Evolutionary conservation across 2,797 vertebrate species (phyloP), one percentile per base, ranked within the genome.

Genomic region (Darevskia mixta): DNA sequence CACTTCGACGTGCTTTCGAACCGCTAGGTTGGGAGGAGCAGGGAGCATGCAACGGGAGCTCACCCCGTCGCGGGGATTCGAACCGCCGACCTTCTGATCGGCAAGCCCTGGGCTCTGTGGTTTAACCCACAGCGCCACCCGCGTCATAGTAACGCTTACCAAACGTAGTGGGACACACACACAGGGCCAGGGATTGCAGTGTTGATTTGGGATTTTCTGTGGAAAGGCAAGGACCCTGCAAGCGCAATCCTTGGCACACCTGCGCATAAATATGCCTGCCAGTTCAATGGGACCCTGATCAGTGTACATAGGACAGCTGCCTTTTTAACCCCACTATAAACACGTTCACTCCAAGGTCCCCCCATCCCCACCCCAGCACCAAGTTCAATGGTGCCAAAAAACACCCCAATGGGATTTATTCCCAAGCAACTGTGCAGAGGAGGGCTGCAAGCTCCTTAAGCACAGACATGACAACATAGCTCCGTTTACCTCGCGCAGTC

Each of bases 401-500:
- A 4, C 45, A 55, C 49, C 49, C n/a, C 15, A 32, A 72, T 32
- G 5, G 38, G 27, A 15, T 38, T 25, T 35, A 10, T 18, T 83
- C 43, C 67, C 29, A 66, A 83, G 43, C 1, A n/a, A 15, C 20
- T 13, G 17, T 49, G 3, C 45, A 32, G 61, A n/a, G 45, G 27
- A 72, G 58, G 23, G 29, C 4, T 58, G 10, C 66, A 55, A 15
- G 9, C 15, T 69, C n/a, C 55, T 79, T 73, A 13, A 15, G 18
- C 35, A 10, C 27, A 3, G 27, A 35, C 66, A 55, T 11, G 66
- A 43, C 67, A 13, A 8, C 7, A 7, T 2, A 17, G 41, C 25
- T 71, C 84, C 75, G 49, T n/a, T 89, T 88, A 93, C 92, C 93
- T 93, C 73, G 71, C 86, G 6, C 75, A 13, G 64, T 29, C 84